Conservation (phyloP, 2,797 vertebrate genomes). For the Xerus rutilus region DNA sequence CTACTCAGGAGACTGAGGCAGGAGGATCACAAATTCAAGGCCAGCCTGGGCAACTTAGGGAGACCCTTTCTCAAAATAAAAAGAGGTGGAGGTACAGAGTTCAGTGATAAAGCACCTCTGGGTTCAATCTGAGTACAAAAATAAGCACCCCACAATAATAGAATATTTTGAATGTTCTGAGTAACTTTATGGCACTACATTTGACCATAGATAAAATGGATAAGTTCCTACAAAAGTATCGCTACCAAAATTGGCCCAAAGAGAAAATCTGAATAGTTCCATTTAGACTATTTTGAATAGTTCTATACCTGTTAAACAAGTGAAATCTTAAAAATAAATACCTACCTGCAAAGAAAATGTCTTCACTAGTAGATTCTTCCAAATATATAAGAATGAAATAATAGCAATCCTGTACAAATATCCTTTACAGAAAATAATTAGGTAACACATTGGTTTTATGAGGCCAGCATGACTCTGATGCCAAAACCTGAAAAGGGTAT, state of each 20-base stretch:
- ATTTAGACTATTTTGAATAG: slow-evolving; percentile 17
- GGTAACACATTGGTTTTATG: background rate
- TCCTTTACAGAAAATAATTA: background rate
- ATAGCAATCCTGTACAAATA: background rate
- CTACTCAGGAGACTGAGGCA: no score
- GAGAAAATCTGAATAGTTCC: background rate
- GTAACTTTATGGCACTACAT: background rate
- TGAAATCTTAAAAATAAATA: slow-evolving; percentile 22
- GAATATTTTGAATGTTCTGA: background rate
- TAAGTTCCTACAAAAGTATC: background rate
- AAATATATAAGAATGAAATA: slow-evolving; percentile 44
- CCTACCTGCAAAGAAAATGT: background rate
- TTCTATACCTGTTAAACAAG: background rate
- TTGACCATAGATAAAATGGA: slow-evolving; percentile 13
- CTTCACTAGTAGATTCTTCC: slow-evolving; percentile 1
- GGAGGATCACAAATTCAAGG: no score
- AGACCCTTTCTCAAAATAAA: no score
- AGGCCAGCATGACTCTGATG: background rate
- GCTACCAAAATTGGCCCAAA: background rate
- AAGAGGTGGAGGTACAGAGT: no score
- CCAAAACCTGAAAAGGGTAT: slow-evolving; percentile 23
- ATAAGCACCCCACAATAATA: background rate
- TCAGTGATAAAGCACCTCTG: no score
- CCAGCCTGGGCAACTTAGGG: no score
- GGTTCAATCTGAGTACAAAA: no score